These are phyloP conservation scores for Bovichtus variegatus DNA, from an alignment of 2,797 vertebrate genomes.

Conservation along the genomic window DNA sequence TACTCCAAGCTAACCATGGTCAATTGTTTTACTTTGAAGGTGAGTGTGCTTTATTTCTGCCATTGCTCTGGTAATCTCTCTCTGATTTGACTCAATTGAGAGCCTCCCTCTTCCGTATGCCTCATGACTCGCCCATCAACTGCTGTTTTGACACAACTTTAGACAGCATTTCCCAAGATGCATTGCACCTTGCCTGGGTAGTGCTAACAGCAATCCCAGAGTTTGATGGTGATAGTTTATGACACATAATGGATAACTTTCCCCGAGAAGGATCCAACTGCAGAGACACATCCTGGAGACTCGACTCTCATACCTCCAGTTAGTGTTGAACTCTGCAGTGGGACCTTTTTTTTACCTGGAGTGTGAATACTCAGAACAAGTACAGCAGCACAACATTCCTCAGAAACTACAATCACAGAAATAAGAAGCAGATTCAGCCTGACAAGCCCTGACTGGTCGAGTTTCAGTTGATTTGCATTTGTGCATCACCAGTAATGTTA, in stretches of 20 bases:
- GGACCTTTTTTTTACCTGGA: accelerated
- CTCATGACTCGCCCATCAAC: slow-evolving; percentile 37
- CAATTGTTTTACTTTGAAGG: slow-evolving; percentile 57
- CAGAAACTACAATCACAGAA: no score
- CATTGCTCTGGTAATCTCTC: not conserved
- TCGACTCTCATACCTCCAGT: not conserved
- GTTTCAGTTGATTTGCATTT: not conserved
- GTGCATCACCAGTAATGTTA: not conserved
- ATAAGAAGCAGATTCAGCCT: not conserved
- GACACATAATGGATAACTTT: slow-evolving; percentile 2
- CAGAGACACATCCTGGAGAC: not conserved
- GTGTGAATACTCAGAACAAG: not conserved
- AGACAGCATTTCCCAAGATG: slow-evolving; percentile 78
- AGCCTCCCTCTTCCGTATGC: slow-evolving; percentile 54
- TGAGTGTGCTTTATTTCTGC: not conserved
- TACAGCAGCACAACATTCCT: not conserved
- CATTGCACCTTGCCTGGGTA: slow-evolving; percentile 26
- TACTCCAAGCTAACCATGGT: not conserved
- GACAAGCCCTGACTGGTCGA: not conserved
- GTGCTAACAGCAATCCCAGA: not conserved
- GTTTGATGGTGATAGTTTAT: not conserved
- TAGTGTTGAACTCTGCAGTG: not conserved
- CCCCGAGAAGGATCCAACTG: not conserved
- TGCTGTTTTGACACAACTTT: slow-evolving; percentile 6
- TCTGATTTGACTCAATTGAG: slow-evolving; percentile 15